A percentile compares a stretch with the other conserved stretches of the same genome.
Conservation (phyloP, 2,888 invertebrate genomes). For the Tinea trinotella region DNA sequence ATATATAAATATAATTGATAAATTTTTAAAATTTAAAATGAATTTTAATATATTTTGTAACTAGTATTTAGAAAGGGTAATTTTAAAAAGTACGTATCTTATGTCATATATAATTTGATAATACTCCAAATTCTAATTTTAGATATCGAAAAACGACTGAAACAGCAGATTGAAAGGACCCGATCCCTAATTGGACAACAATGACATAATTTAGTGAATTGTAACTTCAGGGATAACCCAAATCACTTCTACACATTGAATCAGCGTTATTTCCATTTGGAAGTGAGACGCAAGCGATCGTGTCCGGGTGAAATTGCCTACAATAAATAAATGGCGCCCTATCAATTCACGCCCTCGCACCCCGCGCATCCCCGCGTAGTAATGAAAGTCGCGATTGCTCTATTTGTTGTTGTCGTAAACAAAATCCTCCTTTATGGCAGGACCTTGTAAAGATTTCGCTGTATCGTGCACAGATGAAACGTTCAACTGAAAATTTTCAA, state of each 20-base stretch:
- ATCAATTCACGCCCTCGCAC: slow-evolving; percentile 50
- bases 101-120: too few relatives aligned
- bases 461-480: not conserved
- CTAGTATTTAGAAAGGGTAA: too few relatives aligned
- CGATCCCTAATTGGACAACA: slow-evolving; percentile 7
- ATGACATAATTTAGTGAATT: slow-evolving; percentile 7
- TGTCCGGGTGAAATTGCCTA: slow-evolving; percentile 41
- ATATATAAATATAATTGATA: too few relatives aligned
- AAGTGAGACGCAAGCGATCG: slow-evolving; percentile 12
- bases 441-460: slow-evolving; percentile 51
- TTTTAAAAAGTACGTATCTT: too few relatives aligned
- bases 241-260: slow-evolving; percentile 14
- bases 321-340: slow-evolving; percentile 50
- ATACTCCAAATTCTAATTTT: not conserved
- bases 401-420: slow-evolving; percentile 62
- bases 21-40: too few relatives aligned
- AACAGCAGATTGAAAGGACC: not conserved
- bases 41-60: too few relatives aligned
- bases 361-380: slow-evolving; percentile 22
- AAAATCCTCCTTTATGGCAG: slow-evolving; percentile 61
- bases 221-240: slow-evolving; percentile 2
- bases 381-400: slow-evolving; percentile 44
- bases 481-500: not conserved
- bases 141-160: not conserved
- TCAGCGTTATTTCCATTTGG: slow-evolving; percentile 16